A percentile compares a stretch with the other conserved stretches of the same genome.
Conservation (phyloP, 37 sponge, comb jelly and placozoan species). For the Halichondria panicea region DNA sequence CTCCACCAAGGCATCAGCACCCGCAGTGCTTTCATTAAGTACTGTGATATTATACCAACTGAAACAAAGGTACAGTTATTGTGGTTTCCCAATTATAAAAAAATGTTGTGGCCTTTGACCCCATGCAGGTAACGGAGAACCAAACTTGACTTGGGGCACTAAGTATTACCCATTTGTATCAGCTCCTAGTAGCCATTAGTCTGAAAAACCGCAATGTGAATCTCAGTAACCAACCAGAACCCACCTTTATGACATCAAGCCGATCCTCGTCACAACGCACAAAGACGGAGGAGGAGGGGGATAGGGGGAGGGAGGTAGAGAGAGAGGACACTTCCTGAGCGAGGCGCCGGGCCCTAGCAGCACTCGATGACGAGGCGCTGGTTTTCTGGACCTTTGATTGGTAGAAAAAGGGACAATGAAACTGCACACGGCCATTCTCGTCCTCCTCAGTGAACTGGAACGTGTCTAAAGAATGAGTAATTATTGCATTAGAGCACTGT, state of each 20-base stretch:
- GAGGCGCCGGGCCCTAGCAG: conserved; percentile 69
- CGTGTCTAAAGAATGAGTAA: conserved; percentile 45
- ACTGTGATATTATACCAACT: too few relatives aligned
- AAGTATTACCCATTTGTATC: too few relatives aligned
- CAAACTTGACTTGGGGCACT: too few relatives aligned
- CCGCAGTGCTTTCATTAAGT: too few relatives aligned
- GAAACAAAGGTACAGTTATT: too few relatives aligned
- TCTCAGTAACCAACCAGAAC: too few relatives aligned
- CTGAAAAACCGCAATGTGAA: too few relatives aligned
- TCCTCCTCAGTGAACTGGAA: conserved; percentile 43
- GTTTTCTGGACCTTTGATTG: conserved; percentile 28
- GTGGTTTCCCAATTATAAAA: too few relatives aligned
- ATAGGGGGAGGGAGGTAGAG: conserved; percentile 88
- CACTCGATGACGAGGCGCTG: background rate
- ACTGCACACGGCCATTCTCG: conserved; percentile 40
- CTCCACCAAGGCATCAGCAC: too few relatives aligned
- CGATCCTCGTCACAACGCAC: conserved; percentile 85
- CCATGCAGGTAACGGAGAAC: too few relatives aligned
- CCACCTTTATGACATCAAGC: conserved; percentile 92
- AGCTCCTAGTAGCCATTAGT: too few relatives aligned
- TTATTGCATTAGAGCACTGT: background rate
- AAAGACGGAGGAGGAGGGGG: conserved; percentile 80
- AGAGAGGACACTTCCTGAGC: conserved; percentile 89
- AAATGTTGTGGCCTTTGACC: too few relatives aligned
- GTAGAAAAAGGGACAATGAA: conserved; percentile 53